Percentiles rank a stretch among this genome's conserved stretches.
These are phyloP conservation scores for Mesorhabditis belari DNA, from an alignment of 2,888 invertebrate genomes.

Conservation along the genomic window DNA sequence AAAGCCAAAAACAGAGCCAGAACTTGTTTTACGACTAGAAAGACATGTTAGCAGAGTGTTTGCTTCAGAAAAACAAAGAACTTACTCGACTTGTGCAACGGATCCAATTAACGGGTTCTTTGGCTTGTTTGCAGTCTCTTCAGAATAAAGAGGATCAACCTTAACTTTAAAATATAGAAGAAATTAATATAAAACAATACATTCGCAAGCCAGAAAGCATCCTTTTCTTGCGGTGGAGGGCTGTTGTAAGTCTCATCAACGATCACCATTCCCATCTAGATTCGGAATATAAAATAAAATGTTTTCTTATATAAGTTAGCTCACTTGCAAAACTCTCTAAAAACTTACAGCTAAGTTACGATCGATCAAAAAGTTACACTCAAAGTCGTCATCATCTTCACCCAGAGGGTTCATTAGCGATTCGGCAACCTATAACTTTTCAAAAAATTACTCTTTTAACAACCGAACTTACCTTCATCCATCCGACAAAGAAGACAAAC, in stretches of 20 bases:
- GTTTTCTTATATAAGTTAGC: background rate
- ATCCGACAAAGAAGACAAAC: slow-evolving; percentile 44
- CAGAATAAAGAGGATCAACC: slow-evolving; percentile 27
- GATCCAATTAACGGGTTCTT: slow-evolving; percentile 34
- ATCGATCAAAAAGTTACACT: slow-evolving; percentile 35
- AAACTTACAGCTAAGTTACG: slow-evolving; percentile 24
- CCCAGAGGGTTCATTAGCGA: slow-evolving; percentile 46
- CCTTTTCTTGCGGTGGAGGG: slow-evolving; percentile 24
- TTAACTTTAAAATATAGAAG: background rate
- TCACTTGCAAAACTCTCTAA: background rate
- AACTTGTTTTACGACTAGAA: too few species aligned
- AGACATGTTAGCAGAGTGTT: too few species aligned
- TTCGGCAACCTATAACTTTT: slow-evolving; percentile 32
- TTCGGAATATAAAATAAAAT: background rate
- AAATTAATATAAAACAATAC: background rate
- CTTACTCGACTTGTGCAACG: slow-evolving; percentile 27
- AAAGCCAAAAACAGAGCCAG: too few species aligned
- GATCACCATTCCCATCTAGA: slow-evolving; percentile 24
- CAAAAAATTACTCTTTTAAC: background rate
- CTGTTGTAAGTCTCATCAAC: slow-evolving; percentile 32
- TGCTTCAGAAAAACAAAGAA: background rate
- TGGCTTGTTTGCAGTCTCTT: slow-evolving; percentile 27
- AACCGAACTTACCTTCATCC: slow-evolving; percentile 36
- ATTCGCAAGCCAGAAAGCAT: slow-evolving; percentile 21
- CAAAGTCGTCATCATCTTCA: slow-evolving; percentile 47